Conservation (phyloP, 2,113 vertebrate genomes). For the Pelobates fuscus region DNA sequence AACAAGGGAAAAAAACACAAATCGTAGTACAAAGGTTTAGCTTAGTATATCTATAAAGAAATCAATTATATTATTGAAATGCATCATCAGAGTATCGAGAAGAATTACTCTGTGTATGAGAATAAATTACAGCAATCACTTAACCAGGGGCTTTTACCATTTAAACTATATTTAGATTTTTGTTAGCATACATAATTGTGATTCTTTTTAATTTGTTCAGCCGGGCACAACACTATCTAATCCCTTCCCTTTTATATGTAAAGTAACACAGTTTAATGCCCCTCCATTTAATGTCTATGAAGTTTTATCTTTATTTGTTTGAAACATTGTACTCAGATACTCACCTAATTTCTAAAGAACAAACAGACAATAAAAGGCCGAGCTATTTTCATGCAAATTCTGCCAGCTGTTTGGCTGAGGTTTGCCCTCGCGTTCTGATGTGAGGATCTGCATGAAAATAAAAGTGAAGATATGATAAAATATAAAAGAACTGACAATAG, state of each 20-base stretch:
- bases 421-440: constrained; percentile 67
- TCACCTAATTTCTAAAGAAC: constrained; percentile 76
- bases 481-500: constrained; percentile 69
- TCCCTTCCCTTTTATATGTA: constrained; percentile 66
- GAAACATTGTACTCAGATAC: constrained; percentile 70
- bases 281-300: constrained; percentile 62
- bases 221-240: constrained; percentile 61
- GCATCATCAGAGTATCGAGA: neutral
- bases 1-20: too few relatives aligned
- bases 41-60: too few relatives aligned
- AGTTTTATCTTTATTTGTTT: constrained; percentile 75
- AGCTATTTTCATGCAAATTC: constrained; percentile 77
- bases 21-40: too few relatives aligned
- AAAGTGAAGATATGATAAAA: constrained; percentile 67
- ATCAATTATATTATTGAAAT: neutral
- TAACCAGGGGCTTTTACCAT: constrained; percentile 34
- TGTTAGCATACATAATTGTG: constrained; percentile 51
- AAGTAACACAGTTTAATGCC: constrained; percentile 66
- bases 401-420: constrained; percentile 75
- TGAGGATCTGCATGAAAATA: constrained; percentile 75
- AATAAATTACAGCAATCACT: constrained; percentile 53
- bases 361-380: constrained; percentile 72
- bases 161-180: constrained; percentile 58
- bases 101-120: neutral
- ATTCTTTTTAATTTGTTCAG: constrained; percentile 60